A percentile compares a stretch with the other conserved stretches of the same genome.
These are phyloP conservation scores for Tiphia femorata DNA, from an alignment of 2,888 invertebrate species.

Conservation along the genomic window DNA sequence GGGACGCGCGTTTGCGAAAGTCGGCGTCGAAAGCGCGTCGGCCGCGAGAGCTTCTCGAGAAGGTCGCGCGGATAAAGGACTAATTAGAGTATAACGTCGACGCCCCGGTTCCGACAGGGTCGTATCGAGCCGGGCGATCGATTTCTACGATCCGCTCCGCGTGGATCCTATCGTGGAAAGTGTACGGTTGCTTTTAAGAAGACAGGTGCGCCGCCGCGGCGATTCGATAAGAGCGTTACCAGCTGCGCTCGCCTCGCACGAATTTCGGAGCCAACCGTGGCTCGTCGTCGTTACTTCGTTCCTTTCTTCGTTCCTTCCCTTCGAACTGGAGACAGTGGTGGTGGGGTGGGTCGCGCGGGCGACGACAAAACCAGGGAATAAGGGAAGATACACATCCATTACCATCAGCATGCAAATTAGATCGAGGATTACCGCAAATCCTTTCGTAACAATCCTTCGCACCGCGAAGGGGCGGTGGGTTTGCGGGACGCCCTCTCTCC, in stretches of 20 bases:
- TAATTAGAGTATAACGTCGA: constrained; percentile 4
- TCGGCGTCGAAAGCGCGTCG: background rate
- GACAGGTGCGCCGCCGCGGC: constrained; percentile 37
- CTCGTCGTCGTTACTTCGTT: too few species aligned
- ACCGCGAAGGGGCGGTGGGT: constrained; percentile 28
- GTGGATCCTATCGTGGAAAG: constrained; percentile 13
- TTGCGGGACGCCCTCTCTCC: constrained; percentile 26
- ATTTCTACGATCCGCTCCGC: constrained; percentile 8
- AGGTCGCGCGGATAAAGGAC: background rate
- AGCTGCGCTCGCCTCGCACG: constrained; percentile 32
- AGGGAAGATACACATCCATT: constrained; percentile 65
- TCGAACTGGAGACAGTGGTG: constrained; percentile 14
- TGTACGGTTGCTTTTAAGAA: constrained; percentile 4
- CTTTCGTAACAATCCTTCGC: constrained; percentile 65
- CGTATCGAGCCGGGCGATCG: constrained; percentile 3
- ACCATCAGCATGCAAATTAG: constrained; percentile 68
- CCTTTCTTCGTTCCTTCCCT: too few species aligned
- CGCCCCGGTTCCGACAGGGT: background rate
- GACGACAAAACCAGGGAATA: constrained; percentile 45
- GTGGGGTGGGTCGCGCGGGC: constrained; percentile 17
- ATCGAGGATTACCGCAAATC: constrained; percentile 63
- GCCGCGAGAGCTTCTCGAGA: background rate
- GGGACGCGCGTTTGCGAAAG: too few species aligned
- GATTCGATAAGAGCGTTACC: constrained; percentile 36
- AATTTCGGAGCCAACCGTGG: background rate